Percentiles rank a stretch among this genome's conserved stretches.
These are phyloP conservation scores for Daktulosphaira vitifoliae DNA, from an alignment of 1,140 invertebrate species.

Conservation along the genomic window DNA sequence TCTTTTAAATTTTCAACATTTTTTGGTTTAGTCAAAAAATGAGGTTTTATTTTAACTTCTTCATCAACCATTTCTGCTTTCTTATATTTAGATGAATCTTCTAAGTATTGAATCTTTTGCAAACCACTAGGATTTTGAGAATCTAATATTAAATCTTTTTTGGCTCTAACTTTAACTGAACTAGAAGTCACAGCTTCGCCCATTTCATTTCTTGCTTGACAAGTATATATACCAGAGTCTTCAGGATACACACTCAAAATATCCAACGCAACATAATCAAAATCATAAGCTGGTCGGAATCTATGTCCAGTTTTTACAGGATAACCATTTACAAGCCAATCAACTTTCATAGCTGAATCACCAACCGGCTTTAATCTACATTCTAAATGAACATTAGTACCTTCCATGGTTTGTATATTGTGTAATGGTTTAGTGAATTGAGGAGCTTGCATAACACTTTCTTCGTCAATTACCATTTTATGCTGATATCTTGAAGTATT, in stretches of 20 bases:
- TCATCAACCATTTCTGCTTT: constrained; percentile 74
- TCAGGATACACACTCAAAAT: constrained; percentile 91
- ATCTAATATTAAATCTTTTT: constrained; percentile 74
- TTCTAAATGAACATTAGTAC: constrained; percentile 87
- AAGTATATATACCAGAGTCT: constrained; percentile 93
- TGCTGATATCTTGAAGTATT: constrained; percentile 64
- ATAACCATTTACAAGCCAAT: constrained; percentile 93
- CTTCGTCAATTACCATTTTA: constrained; percentile 64
- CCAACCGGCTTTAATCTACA: constrained; percentile 87
- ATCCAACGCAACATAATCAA: constrained; percentile 94
- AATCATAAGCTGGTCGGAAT: constrained; percentile 92
- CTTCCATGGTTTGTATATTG: constrained; percentile 83
- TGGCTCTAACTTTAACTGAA: constrained; percentile 72
- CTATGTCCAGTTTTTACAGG: constrained; percentile 78
- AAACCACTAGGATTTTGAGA: constrained; percentile 77
- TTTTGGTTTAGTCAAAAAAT: constrained; percentile 77
- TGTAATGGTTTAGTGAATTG: constrained; percentile 78
- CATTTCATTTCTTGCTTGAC: constrained; percentile 79
- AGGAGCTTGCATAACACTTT: constrained; percentile 69
- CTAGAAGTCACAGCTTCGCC: constrained; percentile 91
- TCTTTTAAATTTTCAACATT: constrained; percentile 75
- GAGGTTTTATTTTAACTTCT: constrained; percentile 68
- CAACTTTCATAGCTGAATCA: constrained; percentile 88
- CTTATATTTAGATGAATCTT: constrained; percentile 77
- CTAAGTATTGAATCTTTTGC: constrained; percentile 83